Percentiles rank a stretch among this genome's conserved stretches.
Evolutionary conservation across 1,140 invertebrate species (phyloP).

Genomic region (Amyelois transitella): DNA sequence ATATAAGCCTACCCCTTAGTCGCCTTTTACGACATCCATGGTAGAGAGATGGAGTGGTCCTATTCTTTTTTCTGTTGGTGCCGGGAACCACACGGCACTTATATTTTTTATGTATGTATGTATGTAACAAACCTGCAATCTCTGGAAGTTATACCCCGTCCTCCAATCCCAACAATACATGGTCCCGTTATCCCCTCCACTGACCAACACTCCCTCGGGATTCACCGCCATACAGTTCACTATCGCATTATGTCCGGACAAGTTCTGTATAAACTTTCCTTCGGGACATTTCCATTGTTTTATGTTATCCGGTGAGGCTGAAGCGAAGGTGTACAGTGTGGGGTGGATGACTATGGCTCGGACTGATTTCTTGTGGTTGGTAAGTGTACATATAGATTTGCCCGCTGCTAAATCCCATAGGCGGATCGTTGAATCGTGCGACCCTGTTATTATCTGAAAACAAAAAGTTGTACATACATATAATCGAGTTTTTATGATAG

Average conservation of each 20-base stretch:
- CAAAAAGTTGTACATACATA: not conserved
- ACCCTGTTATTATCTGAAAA: conserved; percentile 83
- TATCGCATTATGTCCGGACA: conserved; percentile 98
- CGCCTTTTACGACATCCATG: too few relatives aligned
- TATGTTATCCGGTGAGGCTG: conserved; percentile 98
- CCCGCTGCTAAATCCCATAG: conserved; percentile 98
- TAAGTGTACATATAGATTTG: conserved; percentile 94
- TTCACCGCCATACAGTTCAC: conserved; percentile 97
- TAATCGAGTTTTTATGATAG: too few relatives aligned
- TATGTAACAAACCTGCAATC: conserved; percentile 77
- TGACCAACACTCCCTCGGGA: conserved; percentile 95
- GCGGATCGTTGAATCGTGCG: conserved; percentile 90
- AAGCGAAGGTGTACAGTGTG: conserved; percentile 95
- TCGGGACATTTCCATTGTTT: conserved; percentile 99
- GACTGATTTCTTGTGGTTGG: conserved; percentile 99
- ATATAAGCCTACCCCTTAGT: too few relatives aligned
- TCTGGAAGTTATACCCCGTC: conserved; percentile 98
- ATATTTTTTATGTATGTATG: too few relatives aligned
- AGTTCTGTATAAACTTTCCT: conserved; percentile 98
- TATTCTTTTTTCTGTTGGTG: too few relatives aligned
- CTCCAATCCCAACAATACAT: conserved; percentile 99
- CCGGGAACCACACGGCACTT: too few relatives aligned
- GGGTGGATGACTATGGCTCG: conserved; percentile 94
- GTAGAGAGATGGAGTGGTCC: too few relatives aligned
- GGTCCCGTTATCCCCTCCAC: conserved; percentile 99